These are phyloP conservation scores for Trissolcus japonicus DNA, from an alignment of 2,888 invertebrate species.

Conservation along the genomic window DNA sequence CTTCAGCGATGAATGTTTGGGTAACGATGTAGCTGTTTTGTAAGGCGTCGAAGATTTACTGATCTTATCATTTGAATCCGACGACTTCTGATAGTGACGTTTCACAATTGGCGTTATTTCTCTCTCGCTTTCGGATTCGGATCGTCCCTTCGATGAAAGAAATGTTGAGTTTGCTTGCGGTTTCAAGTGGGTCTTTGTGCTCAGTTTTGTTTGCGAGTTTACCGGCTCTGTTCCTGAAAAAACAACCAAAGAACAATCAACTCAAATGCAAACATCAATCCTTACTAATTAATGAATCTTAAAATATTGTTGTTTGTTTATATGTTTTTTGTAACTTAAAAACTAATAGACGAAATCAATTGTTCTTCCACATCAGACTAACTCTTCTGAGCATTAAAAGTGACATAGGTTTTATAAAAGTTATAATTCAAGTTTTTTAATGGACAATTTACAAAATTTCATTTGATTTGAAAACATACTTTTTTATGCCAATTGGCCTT, in stretches of 20 bases:
- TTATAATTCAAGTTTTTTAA: too few species aligned
- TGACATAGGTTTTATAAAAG: too few species aligned
- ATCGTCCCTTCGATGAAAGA: constrained; percentile 61
- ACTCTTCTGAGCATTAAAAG: too few species aligned
- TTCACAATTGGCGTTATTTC: constrained; percentile 74
- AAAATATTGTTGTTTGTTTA: neutral
- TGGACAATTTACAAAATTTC: too few species aligned
- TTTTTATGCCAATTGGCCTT: too few species aligned
- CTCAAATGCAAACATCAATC: too few species aligned
- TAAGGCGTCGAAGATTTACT: constrained; percentile 59
- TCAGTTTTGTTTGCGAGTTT: constrained; percentile 50
- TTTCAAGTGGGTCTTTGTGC: constrained; percentile 29
- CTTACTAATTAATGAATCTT: neutral
- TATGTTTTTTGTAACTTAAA: too few species aligned
- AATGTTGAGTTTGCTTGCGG: constrained; percentile 73
- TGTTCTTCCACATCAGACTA: too few species aligned
- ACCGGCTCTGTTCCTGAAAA: constrained; percentile 62
- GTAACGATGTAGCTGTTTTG: constrained; percentile 25
- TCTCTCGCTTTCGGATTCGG: constrained; percentile 70
- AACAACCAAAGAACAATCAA: too few species aligned
- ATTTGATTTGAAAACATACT: too few species aligned
- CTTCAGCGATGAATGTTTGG: constrained; percentile 10
- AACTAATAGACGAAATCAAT: too few species aligned
- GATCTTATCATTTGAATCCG: constrained; percentile 56
- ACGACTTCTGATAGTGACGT: constrained; percentile 59